Base-by-base conservation (phyloP, 2,888 invertebrate genomes). In the Schrankia costaestrigalis region DNA sequence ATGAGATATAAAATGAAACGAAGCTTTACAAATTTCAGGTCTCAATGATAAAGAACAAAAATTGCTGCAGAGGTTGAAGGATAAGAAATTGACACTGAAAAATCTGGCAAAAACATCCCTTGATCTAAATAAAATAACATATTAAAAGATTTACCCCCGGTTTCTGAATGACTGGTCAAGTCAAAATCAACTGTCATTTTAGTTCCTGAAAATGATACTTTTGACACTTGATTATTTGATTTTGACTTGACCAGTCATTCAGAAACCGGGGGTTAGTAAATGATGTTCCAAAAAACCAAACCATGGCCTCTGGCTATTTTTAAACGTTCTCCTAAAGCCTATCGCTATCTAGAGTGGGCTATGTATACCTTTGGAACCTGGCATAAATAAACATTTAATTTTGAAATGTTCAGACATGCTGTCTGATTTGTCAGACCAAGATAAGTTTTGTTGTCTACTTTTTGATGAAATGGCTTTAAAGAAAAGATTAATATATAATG, bases 391-490 rank as follows among this genome's bases (percentile, higher is more conserved):
- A 17, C 7, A 17, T 17, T 17, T 17, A 17, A 17, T 5, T 7
- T 17, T 7, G 7, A 17, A 17, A 24, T 11, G 6, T 11, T 11
- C 11, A 24, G 3, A 10, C 11, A 6, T 11, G 3, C 4, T 24
- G 11, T 2, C 24, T 11, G 6, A 24, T 24, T 11, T 11, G 7
- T 6, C 12, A 1, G 13, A 25, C 1, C 4, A 25, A 13, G 11
- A n/a, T 6, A 26, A 26, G 10, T 11, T 14, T 6, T 13, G 26
- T 4, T 8, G 1, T 4, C 1, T 26, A n/a, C 3, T 26, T 8
- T 26, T 26, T 14, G 26, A 26, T 15, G 26, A 26, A 26, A 26
- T 26, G 11, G n/a, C 13, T 3, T 6, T 26, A 14, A 26, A 26
- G 6, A 1, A 12, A 13, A 2, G 26, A 5, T 14, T 26, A 14